Percentiles rank a stretch among this genome's conserved stretches.
Evolutionary conservation across 2,797 vertebrate genomes (phyloP).

Genomic region (Falco berigora): DNA sequence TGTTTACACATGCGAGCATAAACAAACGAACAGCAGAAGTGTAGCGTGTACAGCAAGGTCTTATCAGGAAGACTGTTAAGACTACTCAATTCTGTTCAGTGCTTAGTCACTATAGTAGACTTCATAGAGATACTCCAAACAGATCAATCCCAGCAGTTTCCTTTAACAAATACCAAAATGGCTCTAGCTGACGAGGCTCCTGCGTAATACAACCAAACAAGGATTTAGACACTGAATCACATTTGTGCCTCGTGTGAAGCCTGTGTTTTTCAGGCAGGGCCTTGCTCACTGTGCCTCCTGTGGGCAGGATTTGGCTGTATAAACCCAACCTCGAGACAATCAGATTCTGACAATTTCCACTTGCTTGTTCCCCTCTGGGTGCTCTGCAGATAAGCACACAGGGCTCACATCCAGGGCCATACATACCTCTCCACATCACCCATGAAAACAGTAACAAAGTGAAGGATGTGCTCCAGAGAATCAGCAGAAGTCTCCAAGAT

Average conservation of each 20-base stretch:
- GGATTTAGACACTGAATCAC: neutral
- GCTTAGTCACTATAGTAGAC: neutral
- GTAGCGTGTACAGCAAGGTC: fast-evolving
- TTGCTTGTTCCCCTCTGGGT: neutral
- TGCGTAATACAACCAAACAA: neutral
- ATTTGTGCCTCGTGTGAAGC: neutral
- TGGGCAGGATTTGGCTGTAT: neutral
- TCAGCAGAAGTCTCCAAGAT: constrained; percentile 89
- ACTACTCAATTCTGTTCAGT: neutral
- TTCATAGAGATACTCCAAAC: neutral
- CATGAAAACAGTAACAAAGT: constrained; percentile 95
- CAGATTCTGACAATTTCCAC: neutral
- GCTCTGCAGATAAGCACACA: neutral
- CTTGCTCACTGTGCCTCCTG: neutral
- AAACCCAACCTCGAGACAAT: neutral
- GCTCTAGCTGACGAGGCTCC: neutral
- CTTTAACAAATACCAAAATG: neutral
- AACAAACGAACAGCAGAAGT: neutral
- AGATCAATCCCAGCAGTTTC: neutral
- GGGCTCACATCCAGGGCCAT: neutral
- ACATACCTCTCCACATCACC: constrained; percentile 90
- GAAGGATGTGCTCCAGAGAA: constrained; percentile 88
- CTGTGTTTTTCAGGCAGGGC: neutral
- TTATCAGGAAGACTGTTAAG: neutral
- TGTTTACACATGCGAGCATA: fast-evolving